phyloP scores from a whole-genome alignment of 2,888 invertebrate species.

The Prionchulus punctatus region DNA sequence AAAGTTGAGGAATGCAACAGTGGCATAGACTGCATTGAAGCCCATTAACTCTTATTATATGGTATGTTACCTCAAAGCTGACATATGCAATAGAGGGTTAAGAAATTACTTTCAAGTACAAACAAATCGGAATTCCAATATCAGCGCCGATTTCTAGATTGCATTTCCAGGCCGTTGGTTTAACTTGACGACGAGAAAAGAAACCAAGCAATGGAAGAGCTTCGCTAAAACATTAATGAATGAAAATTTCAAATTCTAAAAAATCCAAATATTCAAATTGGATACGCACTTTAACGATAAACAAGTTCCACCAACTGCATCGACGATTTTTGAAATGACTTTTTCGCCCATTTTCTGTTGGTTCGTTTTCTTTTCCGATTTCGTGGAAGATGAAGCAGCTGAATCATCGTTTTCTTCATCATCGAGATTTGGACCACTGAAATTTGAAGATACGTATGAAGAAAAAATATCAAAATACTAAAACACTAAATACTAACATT shows the following conservation, averaged over 20 bases:
- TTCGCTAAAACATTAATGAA: constrained; percentile 32
- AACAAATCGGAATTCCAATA: constrained; percentile 47
- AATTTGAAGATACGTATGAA: constrained; percentile 6
- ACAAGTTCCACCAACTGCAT: neutral
- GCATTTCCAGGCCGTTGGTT: constrained; percentile 49
- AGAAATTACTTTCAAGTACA: constrained; percentile 39
- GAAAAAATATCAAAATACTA: neutral
- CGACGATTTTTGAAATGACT: neutral
- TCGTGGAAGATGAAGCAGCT: neutral
- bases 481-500: constrained; percentile 40
- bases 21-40: too few species aligned
- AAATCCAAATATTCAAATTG: neutral
- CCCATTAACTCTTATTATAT: too few species aligned
- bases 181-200: constrained; percentile 41
- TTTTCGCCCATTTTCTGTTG: neutral
- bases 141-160: constrained; percentile 42
- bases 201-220: constrained; percentile 46
- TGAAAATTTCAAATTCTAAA: neutral
- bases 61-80: too few species aligned
- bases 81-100: neutral
- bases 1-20: too few species aligned
- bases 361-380: neutral
- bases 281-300: neutral
- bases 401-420: constrained; percentile 28
- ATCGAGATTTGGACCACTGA: constrained; percentile 29